These are phyloP conservation scores for Megaleporinus macrocephalus DNA, from an alignment of 2,113 vertebrate species.

Conservation along the genomic window DNA sequence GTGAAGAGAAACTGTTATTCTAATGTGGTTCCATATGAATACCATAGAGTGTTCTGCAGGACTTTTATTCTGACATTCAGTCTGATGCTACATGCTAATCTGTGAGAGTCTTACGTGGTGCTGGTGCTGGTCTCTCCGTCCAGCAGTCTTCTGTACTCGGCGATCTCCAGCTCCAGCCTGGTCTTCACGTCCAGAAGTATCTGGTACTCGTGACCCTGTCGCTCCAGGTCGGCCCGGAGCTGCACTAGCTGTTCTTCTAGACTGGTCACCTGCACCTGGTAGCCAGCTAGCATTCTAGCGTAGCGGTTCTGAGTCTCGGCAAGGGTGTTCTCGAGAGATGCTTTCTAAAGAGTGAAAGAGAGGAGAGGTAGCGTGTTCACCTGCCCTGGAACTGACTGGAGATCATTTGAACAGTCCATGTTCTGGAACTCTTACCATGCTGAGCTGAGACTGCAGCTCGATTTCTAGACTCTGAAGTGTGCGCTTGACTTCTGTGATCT, in stretches of 20 bases:
- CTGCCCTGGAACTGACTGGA: no score
- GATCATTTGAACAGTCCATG: no score
- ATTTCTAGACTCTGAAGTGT: conserved; percentile 82
- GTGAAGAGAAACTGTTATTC: neutral
- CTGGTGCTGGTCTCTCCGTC: conserved; percentile 68
- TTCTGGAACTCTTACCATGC: conserved; percentile 76
- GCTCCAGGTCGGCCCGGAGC: conserved; percentile 73
- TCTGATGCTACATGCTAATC: no score
- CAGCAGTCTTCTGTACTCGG: conserved; percentile 83
- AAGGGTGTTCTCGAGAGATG: conserved; percentile 81
- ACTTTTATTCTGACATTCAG: no score
- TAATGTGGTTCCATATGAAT: neutral
- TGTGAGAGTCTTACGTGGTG: neutral
- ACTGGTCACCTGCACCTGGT: conserved; percentile 79
- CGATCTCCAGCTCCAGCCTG: conserved; percentile 85
- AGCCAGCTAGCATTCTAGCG: conserved; percentile 67
- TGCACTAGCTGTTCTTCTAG: conserved; percentile 79
- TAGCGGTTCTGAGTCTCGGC: conserved; percentile 81
- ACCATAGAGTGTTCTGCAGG: no score
- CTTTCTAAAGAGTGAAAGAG: conserved; percentile 77
- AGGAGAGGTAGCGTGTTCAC: neutral
- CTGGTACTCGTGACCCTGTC: conserved; percentile 82
- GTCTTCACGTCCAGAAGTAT: conserved; percentile 83
- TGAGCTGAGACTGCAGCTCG: conserved; percentile 82
- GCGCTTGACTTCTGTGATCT: conserved; percentile 82